Conservation (phyloP, 2,888 invertebrate genomes). For the Agriopis aurantiaria region DNA sequence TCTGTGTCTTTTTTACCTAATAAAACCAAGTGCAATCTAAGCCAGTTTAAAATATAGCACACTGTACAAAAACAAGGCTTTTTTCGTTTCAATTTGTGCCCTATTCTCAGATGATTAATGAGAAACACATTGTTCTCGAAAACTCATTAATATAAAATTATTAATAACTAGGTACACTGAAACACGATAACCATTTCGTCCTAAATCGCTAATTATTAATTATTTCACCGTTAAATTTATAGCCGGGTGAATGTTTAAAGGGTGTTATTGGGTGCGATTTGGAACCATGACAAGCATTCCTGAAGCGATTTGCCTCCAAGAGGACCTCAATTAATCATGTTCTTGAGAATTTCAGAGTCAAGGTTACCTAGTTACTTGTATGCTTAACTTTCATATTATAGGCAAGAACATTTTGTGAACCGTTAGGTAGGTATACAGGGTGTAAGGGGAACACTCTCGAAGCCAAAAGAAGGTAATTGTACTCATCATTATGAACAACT, state of each 20-base stretch:
- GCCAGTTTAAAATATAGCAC: too few relatives aligned
- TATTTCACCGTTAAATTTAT: slow-evolving; percentile 44
- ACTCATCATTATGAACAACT: too few relatives aligned
- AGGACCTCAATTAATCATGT: slow-evolving; percentile 40
- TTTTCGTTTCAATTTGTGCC: too few relatives aligned
- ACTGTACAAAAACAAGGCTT: too few relatives aligned
- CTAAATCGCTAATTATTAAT: slow-evolving; percentile 42
- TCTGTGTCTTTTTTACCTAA: too few relatives aligned
- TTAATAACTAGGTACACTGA: slow-evolving; percentile 33
- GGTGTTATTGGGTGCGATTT: slow-evolving; percentile 35
- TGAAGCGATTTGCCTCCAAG: slow-evolving; percentile 37
- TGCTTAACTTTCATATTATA: too few relatives aligned
- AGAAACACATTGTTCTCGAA: slow-evolving; percentile 7
- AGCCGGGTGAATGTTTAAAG: slow-evolving; percentile 36
- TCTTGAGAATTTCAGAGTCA: slow-evolving; percentile 25
- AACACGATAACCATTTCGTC: slow-evolving; percentile 29
- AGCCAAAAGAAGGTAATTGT: too few relatives aligned
- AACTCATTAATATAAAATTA: slow-evolving; percentile 25
- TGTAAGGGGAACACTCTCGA: too few relatives aligned
- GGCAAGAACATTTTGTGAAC: too few relatives aligned
- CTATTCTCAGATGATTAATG: too few relatives aligned
- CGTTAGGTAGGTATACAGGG: too few relatives aligned
- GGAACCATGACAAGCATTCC: slow-evolving; percentile 42
- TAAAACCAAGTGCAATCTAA: too few relatives aligned
- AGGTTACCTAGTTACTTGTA: neutral